Evolutionary conservation across 2,888 invertebrate species (phyloP).

Genomic region (Hecatera dysodea): DNA sequence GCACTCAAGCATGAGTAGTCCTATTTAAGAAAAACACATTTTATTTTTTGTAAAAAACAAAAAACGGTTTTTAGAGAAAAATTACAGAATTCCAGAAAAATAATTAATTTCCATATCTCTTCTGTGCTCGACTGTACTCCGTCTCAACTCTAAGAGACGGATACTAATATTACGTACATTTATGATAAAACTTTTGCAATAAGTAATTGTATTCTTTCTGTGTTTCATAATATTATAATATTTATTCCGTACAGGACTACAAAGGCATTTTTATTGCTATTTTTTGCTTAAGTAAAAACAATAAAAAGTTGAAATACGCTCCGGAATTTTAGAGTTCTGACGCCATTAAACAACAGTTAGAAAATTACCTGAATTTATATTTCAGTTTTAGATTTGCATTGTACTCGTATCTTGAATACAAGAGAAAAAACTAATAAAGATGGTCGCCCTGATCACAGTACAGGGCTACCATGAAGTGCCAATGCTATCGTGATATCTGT

Average conservation of each 20-base stretch:
- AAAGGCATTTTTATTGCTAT: conserved; percentile 40
- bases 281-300: conserved; percentile 43
- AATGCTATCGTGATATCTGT: too few relatives aligned
- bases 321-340: conserved; percentile 17
- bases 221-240: conserved; percentile 44
- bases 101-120: background rate
- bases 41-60: background rate
- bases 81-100: background rate
- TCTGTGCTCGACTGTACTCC: conserved; percentile 27
- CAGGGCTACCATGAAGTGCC: too few relatives aligned
- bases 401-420: background rate
- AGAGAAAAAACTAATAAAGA: too few relatives aligned
- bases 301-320: conserved; percentile 38
- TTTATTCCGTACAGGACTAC: conserved; percentile 34
- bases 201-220: conserved; percentile 60
- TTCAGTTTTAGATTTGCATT: background rate
- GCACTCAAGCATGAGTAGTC: background rate
- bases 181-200: conserved; percentile 60
- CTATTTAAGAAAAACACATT: background rate
- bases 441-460: too few relatives aligned
- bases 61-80: background rate
- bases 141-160: conserved; percentile 38
- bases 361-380: background rate
- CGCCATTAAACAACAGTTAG: conserved; percentile 2
- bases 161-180: conserved; percentile 52